Conservation (phyloP, 2,888 invertebrate genomes). For the Ectropis crepuscularia region DNA sequence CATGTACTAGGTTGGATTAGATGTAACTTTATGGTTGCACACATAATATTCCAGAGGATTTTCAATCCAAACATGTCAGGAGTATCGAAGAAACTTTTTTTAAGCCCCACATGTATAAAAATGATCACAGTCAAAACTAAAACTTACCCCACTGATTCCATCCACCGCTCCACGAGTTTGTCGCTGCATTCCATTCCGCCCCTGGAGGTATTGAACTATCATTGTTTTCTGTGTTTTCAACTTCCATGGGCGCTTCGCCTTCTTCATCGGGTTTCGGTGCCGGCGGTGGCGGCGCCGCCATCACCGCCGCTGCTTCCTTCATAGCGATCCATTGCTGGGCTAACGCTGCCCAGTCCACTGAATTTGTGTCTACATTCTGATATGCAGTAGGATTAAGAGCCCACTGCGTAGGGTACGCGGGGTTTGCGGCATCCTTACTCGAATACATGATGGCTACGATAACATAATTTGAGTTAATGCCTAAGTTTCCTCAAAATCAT, state of each 20-base stretch:
- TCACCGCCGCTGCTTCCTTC: constrained; percentile 90
- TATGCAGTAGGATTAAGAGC: constrained; percentile 92
- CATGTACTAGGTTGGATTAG: no score
- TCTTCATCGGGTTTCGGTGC: constrained; percentile 86
- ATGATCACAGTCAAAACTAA: constrained; percentile 28
- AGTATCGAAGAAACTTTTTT: no score
- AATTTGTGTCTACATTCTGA: constrained; percentile 92
- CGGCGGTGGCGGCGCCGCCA: constrained; percentile 86
- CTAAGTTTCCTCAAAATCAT: constrained; percentile 25
- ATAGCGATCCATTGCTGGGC: constrained; percentile 99
- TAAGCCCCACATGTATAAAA: no score
- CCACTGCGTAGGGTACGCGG: constrained; percentile 90
- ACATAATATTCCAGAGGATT: background rate
- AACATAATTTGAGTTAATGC: constrained; percentile 31
- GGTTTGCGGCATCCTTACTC: constrained; percentile 86
- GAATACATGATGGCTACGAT: constrained; percentile 77
- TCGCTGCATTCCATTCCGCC: constrained; percentile 68
- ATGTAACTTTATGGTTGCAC: no score
- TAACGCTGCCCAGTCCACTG: constrained; percentile 98
- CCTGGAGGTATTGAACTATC: constrained; percentile 66
- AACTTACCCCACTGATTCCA: constrained; percentile 80
- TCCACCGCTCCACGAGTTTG: constrained; percentile 71
- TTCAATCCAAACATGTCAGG: no score
- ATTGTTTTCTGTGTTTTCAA: constrained; percentile 88
- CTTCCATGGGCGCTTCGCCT: constrained; percentile 95